Evolutionary conservation across 2,888 invertebrate species (phyloP).

Genomic region (Bellardia pandia): DNA sequence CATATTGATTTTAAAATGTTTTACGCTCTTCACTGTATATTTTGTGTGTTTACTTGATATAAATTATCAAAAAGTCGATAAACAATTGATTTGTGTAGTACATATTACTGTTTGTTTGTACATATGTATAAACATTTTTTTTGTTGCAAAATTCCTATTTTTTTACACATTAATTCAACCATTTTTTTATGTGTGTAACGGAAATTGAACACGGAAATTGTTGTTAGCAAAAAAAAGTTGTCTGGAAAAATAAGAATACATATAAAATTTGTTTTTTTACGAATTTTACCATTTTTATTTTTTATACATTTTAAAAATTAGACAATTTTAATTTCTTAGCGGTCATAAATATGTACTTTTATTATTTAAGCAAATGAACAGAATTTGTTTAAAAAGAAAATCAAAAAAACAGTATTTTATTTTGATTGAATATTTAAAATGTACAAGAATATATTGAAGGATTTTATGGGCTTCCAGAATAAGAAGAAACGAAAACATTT

Average conservation of each 20-base stretch:
- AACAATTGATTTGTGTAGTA: constrained; percentile 39
- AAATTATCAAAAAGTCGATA: constrained; percentile 52
- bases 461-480: constrained; percentile 27
- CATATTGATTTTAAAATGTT: neutral
- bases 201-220: constrained; percentile 61
- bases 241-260: neutral
- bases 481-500: neutral
- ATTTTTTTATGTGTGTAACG: constrained; percentile 50
- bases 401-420: constrained; percentile 25
- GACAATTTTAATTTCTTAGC: constrained; percentile 34
- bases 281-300: neutral
- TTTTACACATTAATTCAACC: neutral
- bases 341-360: constrained; percentile 24
- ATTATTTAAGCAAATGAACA: constrained; percentile 19
- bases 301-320: constrained; percentile 23
- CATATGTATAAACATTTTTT: neutral
- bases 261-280: neutral
- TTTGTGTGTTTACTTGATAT: constrained; percentile 47
- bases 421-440: constrained; percentile 41
- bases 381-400: constrained; percentile 17
- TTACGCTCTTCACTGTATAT: constrained; percentile 1
- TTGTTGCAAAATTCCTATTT: neutral
- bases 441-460: constrained; percentile 42
- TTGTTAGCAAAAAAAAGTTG: constrained; percentile 2
- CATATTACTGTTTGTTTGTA: neutral